Percentiles rank a stretch among this genome's conserved stretches.
phyloP scores from a whole-genome alignment of 2,888 invertebrate species.

The Lycaena phlaeas region DNA sequence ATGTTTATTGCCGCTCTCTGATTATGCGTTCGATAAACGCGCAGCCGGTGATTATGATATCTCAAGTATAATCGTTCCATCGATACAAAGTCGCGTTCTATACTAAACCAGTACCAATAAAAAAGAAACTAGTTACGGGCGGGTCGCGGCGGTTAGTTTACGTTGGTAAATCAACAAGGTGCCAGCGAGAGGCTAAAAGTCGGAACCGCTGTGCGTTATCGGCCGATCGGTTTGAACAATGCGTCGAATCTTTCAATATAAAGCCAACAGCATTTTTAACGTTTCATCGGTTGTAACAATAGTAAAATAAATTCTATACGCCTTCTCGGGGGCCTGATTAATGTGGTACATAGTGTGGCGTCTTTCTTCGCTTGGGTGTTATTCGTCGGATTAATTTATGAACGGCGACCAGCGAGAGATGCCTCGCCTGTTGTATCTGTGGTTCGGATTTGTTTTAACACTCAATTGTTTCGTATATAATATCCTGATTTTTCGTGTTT shows the following conservation, averaged over 20 bases:
- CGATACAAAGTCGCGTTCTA: constrained; percentile 64
- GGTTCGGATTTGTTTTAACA: too few relatives aligned
- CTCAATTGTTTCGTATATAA: too few relatives aligned
- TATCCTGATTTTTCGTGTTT: too few relatives aligned
- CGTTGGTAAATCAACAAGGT: constrained; percentile 69
- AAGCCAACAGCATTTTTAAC: constrained; percentile 69
- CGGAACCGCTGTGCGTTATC: constrained; percentile 61
- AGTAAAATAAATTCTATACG: constrained; percentile 72
- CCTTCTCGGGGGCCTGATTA: constrained; percentile 70
- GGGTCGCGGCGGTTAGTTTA: constrained; percentile 62
- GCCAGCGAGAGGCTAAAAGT: too few relatives aligned
- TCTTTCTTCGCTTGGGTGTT: constrained; percentile 57
- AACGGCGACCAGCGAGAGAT: constrained; percentile 31
- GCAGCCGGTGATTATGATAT: constrained; percentile 72
- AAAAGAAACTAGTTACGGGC: constrained; percentile 66
- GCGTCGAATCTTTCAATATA: constrained; percentile 69
- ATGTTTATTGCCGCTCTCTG: constrained; percentile 66
- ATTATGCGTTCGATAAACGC: constrained; percentile 70
- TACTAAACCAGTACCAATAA: constrained; percentile 69
- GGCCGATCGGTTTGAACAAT: constrained; percentile 64
- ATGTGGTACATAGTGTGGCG: constrained; percentile 63
- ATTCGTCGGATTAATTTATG: constrained; percentile 64
- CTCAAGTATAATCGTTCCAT: constrained; percentile 65
- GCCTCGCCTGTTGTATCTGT: constrained; percentile 1
- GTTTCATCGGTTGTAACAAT: constrained; percentile 70